A percentile compares a stretch with the other conserved stretches of the same genome.
Conservation (phyloP, 2,888 invertebrate species). For the Patella ulyssiponensis region DNA sequence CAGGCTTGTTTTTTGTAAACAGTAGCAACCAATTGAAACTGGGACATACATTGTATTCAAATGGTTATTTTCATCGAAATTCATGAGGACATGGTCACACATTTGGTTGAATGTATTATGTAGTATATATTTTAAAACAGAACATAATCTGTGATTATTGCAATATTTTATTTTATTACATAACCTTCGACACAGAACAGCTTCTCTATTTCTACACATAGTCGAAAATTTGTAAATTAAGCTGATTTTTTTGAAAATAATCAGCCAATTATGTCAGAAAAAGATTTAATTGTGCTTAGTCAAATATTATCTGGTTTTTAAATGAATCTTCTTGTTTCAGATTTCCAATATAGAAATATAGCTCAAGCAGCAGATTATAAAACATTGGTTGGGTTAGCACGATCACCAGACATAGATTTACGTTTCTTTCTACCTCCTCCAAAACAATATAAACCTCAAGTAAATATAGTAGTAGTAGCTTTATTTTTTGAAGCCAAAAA, state of each 20-base stretch:
- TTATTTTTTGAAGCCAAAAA: background rate
- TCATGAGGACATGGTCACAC: too few species aligned
- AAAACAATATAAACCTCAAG: conserved; percentile 45
- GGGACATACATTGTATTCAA: too few species aligned
- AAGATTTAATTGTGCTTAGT: background rate
- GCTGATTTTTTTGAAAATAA: too few species aligned
- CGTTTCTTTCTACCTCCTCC: conserved; percentile 83
- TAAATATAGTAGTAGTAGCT: conserved; percentile 26
- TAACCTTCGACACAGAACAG: too few species aligned
- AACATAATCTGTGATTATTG: background rate
- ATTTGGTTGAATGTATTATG: background rate
- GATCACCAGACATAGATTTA: conserved; percentile 80
- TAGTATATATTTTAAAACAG: background rate
- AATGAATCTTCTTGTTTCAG: conserved; percentile 65
- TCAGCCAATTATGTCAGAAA: too few species aligned
- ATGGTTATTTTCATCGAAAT: too few species aligned
- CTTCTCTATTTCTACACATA: too few species aligned
- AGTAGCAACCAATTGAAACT: too few species aligned
- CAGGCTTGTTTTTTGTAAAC: too few species aligned
- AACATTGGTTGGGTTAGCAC: conserved; percentile 85
- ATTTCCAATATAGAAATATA: conserved; percentile 80
- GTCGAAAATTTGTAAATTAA: too few species aligned
- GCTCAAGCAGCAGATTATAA: conserved; percentile 85
- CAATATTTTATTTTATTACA: background rate
- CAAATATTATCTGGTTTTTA: background rate